These are phyloP conservation scores for Pachyseris speciosa DNA, from an alignment of 64 coral and sea anemone species.

Conservation along the genomic window DNA sequence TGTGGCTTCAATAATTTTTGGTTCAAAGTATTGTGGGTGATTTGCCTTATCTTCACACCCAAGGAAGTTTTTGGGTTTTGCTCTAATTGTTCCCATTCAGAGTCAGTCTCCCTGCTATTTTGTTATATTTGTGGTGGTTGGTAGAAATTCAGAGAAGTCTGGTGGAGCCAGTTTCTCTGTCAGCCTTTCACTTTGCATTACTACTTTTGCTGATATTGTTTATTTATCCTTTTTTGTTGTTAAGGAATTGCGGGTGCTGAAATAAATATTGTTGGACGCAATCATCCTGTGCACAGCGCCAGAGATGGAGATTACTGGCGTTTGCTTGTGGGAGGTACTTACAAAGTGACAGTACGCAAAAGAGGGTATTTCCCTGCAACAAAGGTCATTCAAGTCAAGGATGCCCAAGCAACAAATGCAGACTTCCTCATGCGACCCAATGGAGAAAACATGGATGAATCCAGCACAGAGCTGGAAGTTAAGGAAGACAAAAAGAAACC, in stretches of 20 bases:
- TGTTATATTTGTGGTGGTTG: no score
- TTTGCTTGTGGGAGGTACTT: conserved; percentile 60
- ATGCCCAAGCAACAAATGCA: neutral
- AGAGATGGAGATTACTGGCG: conserved; percentile 95
- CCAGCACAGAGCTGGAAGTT: conserved; percentile 42
- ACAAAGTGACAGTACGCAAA: conserved; percentile 46
- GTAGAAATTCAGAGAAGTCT: no score
- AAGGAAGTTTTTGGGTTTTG: no score
- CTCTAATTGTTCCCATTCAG: no score
- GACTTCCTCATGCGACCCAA: conserved; percentile 11
- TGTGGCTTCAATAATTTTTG: no score
- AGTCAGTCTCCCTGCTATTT: no score
- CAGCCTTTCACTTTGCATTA: no score
- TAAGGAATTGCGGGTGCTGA: conserved; percentile 68
- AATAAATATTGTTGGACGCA: conserved; percentile 49
- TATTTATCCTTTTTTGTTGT: neutral
- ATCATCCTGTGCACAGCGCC: conserved; percentile 72
- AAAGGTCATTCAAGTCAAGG: conserved; percentile 20
- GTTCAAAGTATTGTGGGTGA: no score
- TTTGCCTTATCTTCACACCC: no score
- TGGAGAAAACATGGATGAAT: conserved; percentile 14
- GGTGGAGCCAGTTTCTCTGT: no score
- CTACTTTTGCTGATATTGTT: neutral
- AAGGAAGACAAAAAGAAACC: conserved; percentile 47
- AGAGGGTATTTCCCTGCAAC: conserved; percentile 47